phyloP scores from a whole-genome alignment of 2,888 invertebrate genomes.

The Caenorhabditis macrosperma region DNA sequence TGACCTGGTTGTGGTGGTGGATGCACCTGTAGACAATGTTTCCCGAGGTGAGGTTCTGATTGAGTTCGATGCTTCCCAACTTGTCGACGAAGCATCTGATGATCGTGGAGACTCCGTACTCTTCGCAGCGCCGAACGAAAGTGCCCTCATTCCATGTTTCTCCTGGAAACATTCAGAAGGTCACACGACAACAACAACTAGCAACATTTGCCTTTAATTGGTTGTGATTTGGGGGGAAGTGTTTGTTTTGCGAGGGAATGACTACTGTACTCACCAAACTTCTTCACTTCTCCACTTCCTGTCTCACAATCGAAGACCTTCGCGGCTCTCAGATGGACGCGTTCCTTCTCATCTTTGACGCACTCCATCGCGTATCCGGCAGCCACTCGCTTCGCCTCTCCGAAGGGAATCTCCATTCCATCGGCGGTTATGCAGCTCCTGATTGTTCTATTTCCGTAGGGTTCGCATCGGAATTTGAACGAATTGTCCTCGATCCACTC shows the following conservation, averaged over 20 bases:
- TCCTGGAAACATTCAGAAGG: constrained; percentile 19
- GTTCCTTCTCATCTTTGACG: constrained; percentile 26
- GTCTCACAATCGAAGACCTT: constrained; percentile 44
- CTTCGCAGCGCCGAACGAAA: constrained; percentile 39
- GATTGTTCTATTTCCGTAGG: constrained; percentile 37
- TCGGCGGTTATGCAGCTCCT: constrained; percentile 40
- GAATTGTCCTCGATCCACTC: constrained; percentile 44
- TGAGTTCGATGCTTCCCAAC: constrained; percentile 33
- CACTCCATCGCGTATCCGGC: constrained; percentile 58
- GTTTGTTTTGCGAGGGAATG: background rate
- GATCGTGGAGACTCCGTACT: constrained; percentile 40
- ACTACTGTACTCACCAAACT: constrained; percentile 29
- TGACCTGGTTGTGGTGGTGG: constrained; percentile 34
- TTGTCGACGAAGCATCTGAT: constrained; percentile 35
- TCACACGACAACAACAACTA: background rate
- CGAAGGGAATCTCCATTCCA: constrained; percentile 44
- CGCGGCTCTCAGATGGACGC: constrained; percentile 36
- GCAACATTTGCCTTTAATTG: background rate
- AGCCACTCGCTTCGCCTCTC: constrained; percentile 33
- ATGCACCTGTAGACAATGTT: constrained; percentile 35
- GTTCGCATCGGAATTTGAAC: constrained; percentile 43
- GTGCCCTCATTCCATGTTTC: constrained; percentile 52
- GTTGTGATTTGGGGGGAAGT: background rate
- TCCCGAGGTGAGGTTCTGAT: constrained; percentile 41
- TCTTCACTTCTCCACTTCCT: constrained; percentile 18